Evolutionary conservation across 2,113 vertebrate genomes (phyloP).

Genomic region (Talpa occidentalis): DNA sequence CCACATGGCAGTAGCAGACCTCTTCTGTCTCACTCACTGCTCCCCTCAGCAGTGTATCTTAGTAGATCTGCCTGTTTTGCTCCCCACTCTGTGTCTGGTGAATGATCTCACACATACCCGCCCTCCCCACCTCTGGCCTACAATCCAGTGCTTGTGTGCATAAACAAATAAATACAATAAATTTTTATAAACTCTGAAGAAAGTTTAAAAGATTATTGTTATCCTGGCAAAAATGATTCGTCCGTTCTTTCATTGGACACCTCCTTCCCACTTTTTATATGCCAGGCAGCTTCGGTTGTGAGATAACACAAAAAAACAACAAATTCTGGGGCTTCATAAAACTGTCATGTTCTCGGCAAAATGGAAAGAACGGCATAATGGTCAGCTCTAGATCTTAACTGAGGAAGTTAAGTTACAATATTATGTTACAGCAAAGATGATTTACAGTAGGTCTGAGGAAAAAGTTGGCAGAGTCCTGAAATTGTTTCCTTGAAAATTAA

Average conservation of each 20-base stretch:
- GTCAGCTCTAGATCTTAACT: not conserved
- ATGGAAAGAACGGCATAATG: not conserved
- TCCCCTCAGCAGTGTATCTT: too few relatives aligned
- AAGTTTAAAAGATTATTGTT: constrained; percentile 20
- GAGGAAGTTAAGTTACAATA: not conserved
- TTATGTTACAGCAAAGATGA: not conserved
- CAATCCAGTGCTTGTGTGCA: too few relatives aligned
- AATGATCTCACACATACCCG: too few relatives aligned
- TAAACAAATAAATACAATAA: too few relatives aligned
- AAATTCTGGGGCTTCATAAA: not conserved
- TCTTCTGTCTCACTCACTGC: too few relatives aligned
- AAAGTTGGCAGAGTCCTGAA: not conserved
- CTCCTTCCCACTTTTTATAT: not conserved
- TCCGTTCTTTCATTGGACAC: not conserved
- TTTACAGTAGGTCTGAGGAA: not conserved
- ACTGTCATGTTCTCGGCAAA: not conserved
- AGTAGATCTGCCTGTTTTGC: too few relatives aligned
- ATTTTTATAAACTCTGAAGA: constrained; percentile 18
- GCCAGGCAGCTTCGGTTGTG: not conserved
- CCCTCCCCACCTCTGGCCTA: too few relatives aligned
- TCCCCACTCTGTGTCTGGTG: too few relatives aligned
- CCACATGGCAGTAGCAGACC: too few relatives aligned
- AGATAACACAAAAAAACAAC: not conserved
- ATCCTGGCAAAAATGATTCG: not conserved
- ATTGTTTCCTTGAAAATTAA: constrained; percentile 7